Percentiles rank a stretch among this genome's conserved stretches.
Evolutionary conservation across 2,888 invertebrate species (phyloP).

Genomic region (Netelia virgata): DNA sequence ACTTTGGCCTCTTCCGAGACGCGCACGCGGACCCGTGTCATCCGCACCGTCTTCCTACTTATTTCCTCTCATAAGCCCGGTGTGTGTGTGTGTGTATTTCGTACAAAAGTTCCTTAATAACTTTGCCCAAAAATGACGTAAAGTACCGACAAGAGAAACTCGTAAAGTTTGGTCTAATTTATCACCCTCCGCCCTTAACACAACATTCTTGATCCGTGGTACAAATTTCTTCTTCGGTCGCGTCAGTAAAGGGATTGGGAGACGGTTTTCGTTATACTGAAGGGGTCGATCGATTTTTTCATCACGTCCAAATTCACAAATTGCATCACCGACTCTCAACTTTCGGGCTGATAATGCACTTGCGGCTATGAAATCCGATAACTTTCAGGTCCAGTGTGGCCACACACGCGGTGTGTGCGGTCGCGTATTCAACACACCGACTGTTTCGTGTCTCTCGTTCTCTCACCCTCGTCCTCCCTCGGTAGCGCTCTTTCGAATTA

Average conservation of each 20-base stretch:
- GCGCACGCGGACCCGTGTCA: conserved; percentile 10
- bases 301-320: background rate
- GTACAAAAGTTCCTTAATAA: conserved; percentile 11
- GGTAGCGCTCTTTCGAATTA: conserved; percentile 5
- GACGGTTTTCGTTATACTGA: background rate
- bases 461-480: background rate
- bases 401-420: conserved; percentile 37
- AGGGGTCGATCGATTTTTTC: background rate
- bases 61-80: background rate
- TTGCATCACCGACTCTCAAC: conserved; percentile 4
- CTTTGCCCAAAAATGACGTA: conserved; percentile 17
- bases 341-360: conserved; percentile 38
- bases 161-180: background rate
- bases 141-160: background rate
- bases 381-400: conserved; percentile 33
- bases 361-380: conserved; percentile 48
- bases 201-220: conserved; percentile 6
- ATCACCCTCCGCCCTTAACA: background rate
- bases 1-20: background rate
- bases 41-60: background rate
- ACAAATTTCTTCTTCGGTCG: background rate
- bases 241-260: background rate
- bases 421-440: conserved; percentile 13
- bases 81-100: background rate
- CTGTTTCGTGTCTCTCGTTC: conserved; percentile 12